These are phyloP conservation scores for Ferdinandea cuprea DNA, from an alignment of 2,888 invertebrate species.

Conservation along the genomic window DNA sequence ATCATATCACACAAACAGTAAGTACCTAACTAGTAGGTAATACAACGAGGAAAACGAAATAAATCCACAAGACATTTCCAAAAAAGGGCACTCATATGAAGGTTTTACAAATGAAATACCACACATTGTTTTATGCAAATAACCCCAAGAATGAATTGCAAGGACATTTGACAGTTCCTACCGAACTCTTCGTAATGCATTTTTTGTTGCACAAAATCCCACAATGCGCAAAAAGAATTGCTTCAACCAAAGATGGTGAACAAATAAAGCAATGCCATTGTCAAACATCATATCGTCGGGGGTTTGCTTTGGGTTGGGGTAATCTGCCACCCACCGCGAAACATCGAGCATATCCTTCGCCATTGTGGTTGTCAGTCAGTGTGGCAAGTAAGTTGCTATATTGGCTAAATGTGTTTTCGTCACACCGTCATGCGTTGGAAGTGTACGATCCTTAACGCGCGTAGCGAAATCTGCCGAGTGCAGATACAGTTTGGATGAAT, in stretches of 20 bases:
- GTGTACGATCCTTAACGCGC: slow-evolving; percentile 15
- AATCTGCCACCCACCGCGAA: slow-evolving; percentile 21
- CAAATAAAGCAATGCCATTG: slow-evolving; percentile 39
- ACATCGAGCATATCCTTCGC: slow-evolving; percentile 14
- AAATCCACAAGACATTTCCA: too few species aligned
- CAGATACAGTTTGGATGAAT: slow-evolving; percentile 6
- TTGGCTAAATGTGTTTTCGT: slow-evolving; percentile 44
- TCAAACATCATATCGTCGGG: slow-evolving; percentile 53
- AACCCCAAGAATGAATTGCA: slow-evolving; percentile 9
- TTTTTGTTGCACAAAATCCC: slow-evolving; percentile 5
- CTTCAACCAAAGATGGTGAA: neutral
- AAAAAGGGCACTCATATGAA: too few species aligned
- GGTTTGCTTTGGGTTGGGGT: slow-evolving; percentile 32
- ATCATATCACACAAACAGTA: too few species aligned
- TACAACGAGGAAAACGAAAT: too few species aligned
- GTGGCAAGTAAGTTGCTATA: slow-evolving; percentile 33
- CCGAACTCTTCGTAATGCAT: neutral
- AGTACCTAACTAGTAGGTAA: too few species aligned
- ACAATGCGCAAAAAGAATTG: neutral
- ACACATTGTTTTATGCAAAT: slow-evolving; percentile 2
- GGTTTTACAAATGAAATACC: too few species aligned
- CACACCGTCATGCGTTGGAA: slow-evolving; percentile 14
- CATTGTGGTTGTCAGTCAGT: neutral
- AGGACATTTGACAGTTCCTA: neutral
- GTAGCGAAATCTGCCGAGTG: slow-evolving; percentile 7